Percentiles rank a stretch among this genome's conserved stretches.
Conservation (phyloP, 1,140 invertebrate genomes). For the Lordiphosa clarofinis region DNA sequence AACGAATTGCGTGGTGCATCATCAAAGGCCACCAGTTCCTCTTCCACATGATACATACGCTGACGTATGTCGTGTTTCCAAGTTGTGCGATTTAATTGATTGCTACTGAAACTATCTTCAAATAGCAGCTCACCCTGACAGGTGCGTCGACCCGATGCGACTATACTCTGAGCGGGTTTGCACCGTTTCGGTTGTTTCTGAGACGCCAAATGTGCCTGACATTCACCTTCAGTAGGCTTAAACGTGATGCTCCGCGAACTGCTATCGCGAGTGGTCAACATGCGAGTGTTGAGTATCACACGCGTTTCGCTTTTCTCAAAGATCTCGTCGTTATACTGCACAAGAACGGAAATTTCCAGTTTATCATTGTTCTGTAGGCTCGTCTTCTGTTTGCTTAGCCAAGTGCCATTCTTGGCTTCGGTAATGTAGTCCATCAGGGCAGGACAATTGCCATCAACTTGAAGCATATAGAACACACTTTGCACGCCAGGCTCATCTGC, state of each 20-base stretch:
- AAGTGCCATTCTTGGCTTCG: conserved; percentile 33
- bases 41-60: conserved; percentile 56
- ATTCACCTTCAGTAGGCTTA: conserved; percentile 17
- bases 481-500: conserved; percentile 53
- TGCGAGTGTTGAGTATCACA: conserved; percentile 47
- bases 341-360: conserved; percentile 43
- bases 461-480: conserved; percentile 54
- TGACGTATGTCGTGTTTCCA: conserved; percentile 65
- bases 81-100: conserved; percentile 35
- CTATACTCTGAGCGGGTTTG: conserved; percentile 29
- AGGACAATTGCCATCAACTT: conserved; percentile 53
- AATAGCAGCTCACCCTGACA: conserved; percentile 61
- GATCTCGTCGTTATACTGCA: conserved; percentile 53
- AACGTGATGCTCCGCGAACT: conserved; percentile 17
- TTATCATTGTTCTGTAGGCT: conserved; percentile 57
- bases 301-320: conserved; percentile 55
- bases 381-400: conserved; percentile 34
- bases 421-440: conserved; percentile 61
- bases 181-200: conserved; percentile 25
- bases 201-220: conserved; percentile 17
- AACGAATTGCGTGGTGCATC: conserved; percentile 39
- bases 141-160: conserved; percentile 12
- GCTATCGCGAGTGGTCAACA: conserved; percentile 35
- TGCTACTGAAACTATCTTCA: conserved; percentile 52
- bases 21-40: conserved; percentile 64